A percentile compares a stretch with the other conserved stretches of the same genome.
phyloP scores from a whole-genome alignment of 2,888 invertebrate species.

The Pollenia angustigena region DNA sequence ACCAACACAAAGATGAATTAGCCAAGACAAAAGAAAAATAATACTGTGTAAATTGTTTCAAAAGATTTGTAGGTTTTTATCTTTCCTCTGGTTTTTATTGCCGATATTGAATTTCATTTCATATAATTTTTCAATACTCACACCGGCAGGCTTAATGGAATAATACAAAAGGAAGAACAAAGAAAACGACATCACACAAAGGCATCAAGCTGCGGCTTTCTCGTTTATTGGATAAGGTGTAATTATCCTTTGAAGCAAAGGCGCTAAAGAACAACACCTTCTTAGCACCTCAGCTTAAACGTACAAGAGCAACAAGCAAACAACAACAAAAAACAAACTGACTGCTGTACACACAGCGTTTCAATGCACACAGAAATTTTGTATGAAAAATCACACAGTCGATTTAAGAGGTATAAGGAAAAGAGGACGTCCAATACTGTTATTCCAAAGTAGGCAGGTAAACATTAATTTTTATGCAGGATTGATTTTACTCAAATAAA shows the following conservation, averaged over 20 bases:
- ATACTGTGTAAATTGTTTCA: slow-evolving; percentile 68
- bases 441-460: slow-evolving; percentile 60
- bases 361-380: slow-evolving; percentile 60
- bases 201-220: slow-evolving; percentile 74
- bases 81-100: neutral
- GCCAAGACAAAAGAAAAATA: slow-evolving; percentile 52
- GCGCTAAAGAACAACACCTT: slow-evolving; percentile 83
- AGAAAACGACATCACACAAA: slow-evolving; percentile 61
- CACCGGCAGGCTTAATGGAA: slow-evolving; percentile 4
- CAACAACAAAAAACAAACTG: neutral
- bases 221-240: slow-evolving; percentile 78
- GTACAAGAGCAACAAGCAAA: slow-evolving; percentile 31
- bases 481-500: slow-evolving; percentile 43
- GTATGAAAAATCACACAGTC: slow-evolving; percentile 59
- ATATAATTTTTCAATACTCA: slow-evolving; percentile 14
- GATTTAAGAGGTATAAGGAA: slow-evolving; percentile 30
- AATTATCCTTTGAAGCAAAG: slow-evolving; percentile 80
- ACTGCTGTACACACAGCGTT: neutral
- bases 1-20: slow-evolving; percentile 40
- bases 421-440: slow-evolving; percentile 28
- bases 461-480: slow-evolving; percentile 52
- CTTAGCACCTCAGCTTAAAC: slow-evolving; percentile 78
- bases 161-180: slow-evolving; percentile 45
- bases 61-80: slow-evolving; percentile 54
- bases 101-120: slow-evolving; percentile 56